Evolutionary conservation across 2,113 vertebrate genomes (phyloP), one percentile per base, ranked within the genome.

Genomic region (Antennarius striatus): DNA sequence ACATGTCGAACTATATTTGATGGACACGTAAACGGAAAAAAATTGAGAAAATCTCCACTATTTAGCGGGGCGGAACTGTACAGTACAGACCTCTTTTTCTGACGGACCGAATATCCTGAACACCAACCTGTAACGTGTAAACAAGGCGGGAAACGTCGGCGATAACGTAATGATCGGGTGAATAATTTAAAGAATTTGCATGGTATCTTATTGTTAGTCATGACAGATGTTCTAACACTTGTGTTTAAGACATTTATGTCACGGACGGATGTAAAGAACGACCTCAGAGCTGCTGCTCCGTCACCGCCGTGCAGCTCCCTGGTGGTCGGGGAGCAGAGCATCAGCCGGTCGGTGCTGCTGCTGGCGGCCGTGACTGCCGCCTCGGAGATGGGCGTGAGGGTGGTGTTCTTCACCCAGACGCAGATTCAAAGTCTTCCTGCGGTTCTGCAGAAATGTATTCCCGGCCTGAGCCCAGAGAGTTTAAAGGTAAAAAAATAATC

Each of bases 361-460:
- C 69, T 93, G 4, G 63, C 90, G 16, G 91, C 92, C 10, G 76
- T 93, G 5, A 90, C 86, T 0, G 92, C 92, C 0, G 91, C 92
- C 17, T 81, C 89, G 0, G 82, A 92, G 60, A 9, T 76, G 51
- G 90, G 80, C 1, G 7, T 82, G 0, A 87, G 32, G 48, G 91
- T 93, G 8, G 3, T 88, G 17, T 93, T 92, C 84, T 91, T 92
- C 73, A 86, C 88, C 10, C 90, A 73, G 1, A 86, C 71, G 10
- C 83, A 80, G 5, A 91, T 93, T 5, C 88, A 91, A 56, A 90
- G 80, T 10, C 89, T 93, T 1, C 93, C 92, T 0, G 66, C 36
- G 10, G 66, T 68, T 51, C 55, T 93, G 39, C 89, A 91, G 50
- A 84, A 63, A 16, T 75, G 80, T 17, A 15, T 85, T 4, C 80